Conservation (phyloP, 1,140 invertebrate species). For the Copidosoma floridanum region DNA sequence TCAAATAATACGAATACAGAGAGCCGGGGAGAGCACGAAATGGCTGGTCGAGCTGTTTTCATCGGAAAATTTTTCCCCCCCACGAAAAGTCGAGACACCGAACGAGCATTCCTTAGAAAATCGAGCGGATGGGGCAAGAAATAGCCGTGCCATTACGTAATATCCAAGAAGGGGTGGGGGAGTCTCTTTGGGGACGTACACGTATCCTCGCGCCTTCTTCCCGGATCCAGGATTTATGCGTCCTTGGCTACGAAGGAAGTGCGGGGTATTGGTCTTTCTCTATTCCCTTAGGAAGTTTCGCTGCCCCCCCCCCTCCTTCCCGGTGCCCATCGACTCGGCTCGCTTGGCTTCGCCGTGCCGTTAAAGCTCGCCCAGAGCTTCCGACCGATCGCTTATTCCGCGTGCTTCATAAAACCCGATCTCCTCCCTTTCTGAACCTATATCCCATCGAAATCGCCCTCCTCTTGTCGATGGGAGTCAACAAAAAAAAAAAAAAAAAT, state of each 20-base stretch:
- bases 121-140: conserved; percentile 35
- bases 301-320: conserved; percentile 33
- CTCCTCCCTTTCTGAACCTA: conserved; percentile 1
- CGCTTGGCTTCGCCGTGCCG: neutral
- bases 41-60: too few relatives aligned
- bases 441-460: neutral
- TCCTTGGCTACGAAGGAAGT: conserved; percentile 44
- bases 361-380: conserved; percentile 5
- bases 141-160: conserved; percentile 44
- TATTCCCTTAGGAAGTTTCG: conserved; percentile 40
- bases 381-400: conserved; percentile 11
- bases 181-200: conserved; percentile 35
- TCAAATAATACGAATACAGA: too few relatives aligned
- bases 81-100: too few relatives aligned
- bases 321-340: neutral
- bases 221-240: conserved; percentile 48
- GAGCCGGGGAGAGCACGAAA: neutral
- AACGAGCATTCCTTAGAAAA: conserved; percentile 9
- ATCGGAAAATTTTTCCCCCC: too few relatives aligned
- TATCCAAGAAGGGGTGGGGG: too few relatives aligned
- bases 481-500: too few relatives aligned
- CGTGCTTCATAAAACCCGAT: conserved; percentile 15
- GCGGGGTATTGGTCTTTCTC: conserved; percentile 46
- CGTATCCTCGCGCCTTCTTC: conserved; percentile 16
- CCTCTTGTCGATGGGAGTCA: conserved; percentile 5